Base-by-base conservation (phyloP, 2,888 invertebrate genomes). In the Protonemura montana region DNA sequence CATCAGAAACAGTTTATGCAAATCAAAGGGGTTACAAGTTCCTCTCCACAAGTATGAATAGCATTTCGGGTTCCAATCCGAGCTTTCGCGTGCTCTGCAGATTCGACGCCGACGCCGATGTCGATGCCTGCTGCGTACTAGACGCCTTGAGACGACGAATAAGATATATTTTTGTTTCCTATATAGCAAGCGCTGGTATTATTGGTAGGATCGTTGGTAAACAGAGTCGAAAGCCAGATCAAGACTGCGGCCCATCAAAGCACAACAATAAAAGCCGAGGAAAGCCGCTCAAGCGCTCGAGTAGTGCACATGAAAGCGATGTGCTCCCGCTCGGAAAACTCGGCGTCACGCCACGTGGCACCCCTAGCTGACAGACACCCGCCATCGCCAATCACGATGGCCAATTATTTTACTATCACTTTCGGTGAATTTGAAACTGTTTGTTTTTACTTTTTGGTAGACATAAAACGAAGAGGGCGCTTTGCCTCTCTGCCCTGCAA, bases 371-470 rank as follows among this genome's bases (percentile, higher is more conserved):
- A 81, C 81, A 81, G 30, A 28, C 5, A 27, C 85, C 13, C 83
- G 29, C 42, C 13, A 28, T 35, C 35, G 35, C 3, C 35, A 35
- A 85, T 85, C 42, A 84, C 59, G 80, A 77, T 85, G 80, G 80
- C 80, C 86, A 86, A 85, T 86, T 42, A 86, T 86, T 86, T 81
- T 30, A 27, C 28, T 78, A 16, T 2, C 6, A 81, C 30, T 81
- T 30, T 28, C 16, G 30, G 30, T 81, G 30, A 29, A 81, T 81
- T 30, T 81, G 5, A 81, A 81, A 81, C 21, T 81, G 81, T 81
- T 81, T 81, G 28, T 28, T 59, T 59, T 59, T 21, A 59, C 13
- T 21, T 21, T 3, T 35, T 21, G 59, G 21, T 10, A 16, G 13
- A 1, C 59, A 16, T 21, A 2, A 59, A 16, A 2, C 21, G 1